Evolutionary conservation across 2,113 vertebrate genomes (phyloP).

Genomic region (Puntigrus tetrazona): DNA sequence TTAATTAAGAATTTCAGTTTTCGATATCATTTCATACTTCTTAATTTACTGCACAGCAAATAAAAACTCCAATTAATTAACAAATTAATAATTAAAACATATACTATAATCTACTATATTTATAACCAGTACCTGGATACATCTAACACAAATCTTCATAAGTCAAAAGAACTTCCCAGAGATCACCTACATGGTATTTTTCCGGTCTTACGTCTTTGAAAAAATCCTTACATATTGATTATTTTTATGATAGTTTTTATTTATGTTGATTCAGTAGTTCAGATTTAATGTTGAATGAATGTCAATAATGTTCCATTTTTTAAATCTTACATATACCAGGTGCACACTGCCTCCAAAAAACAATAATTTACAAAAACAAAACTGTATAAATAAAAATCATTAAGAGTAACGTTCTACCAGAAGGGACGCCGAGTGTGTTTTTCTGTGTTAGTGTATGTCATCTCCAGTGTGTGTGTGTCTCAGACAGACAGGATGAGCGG

Average conservation of each 20-base stretch:
- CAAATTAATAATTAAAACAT: not conserved
- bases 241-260: not conserved
- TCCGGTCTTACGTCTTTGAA: not conserved
- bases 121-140: no score
- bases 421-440: not conserved
- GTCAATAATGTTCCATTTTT: no score
- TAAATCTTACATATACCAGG: not conserved
- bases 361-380: not conserved
- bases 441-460: slow-evolving; percentile 4
- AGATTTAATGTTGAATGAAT: not conserved
- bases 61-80: not conserved
- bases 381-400: not conserved
- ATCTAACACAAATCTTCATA: not conserved
- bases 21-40: no score
- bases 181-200: not conserved
- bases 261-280: not conserved
- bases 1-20: no score
- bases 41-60: not conserved
- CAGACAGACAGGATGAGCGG: slow-evolving; percentile 50
- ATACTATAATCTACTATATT: no score
- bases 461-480: slow-evolving; percentile 12
- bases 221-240: not conserved
- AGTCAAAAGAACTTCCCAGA: not conserved
- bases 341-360: not conserved
- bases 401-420: not conserved